Conservation (phyloP, 2,113 vertebrate species). For the Pterocles gutturalis region DNA sequence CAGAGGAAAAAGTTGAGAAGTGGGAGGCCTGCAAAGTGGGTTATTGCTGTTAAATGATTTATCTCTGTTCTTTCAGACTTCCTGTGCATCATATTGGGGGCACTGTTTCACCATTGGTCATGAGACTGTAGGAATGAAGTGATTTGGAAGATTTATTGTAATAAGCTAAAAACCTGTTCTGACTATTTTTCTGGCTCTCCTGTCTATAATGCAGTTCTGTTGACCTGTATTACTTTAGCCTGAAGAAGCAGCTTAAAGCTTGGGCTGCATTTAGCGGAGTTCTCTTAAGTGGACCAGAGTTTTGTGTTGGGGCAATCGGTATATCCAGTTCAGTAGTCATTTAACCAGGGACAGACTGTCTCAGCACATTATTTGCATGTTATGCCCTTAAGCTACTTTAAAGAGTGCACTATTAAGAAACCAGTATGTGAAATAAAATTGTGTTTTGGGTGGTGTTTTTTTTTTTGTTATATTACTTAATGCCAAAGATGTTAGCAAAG, state of each 20-base stretch:
- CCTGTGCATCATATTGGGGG: neutral
- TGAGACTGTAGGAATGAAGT: neutral
- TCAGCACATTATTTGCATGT: neutral
- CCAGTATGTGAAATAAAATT: neutral
- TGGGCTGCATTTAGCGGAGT: neutral
- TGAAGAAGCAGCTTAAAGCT: neutral
- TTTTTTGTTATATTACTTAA: neutral
- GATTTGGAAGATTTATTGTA: neutral
- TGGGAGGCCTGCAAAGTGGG: neutral
- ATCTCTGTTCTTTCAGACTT: neutral
- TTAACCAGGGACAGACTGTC: neutral
- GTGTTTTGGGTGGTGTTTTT: neutral
- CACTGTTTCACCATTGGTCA: neutral
- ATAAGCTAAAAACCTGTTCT: neutral
- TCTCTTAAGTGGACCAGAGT: neutral
- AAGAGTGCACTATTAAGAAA: neutral
- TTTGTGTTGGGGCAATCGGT: neutral
- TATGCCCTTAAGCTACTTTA: neutral
- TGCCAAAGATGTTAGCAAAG: neutral
- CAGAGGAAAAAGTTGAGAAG: neutral
- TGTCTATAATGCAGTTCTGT: neutral
- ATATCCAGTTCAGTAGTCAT: neutral
- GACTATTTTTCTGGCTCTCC: neutral
- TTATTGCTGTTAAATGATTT: neutral
- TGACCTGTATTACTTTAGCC: neutral